Evolutionary conservation across 2,797 vertebrate genomes (phyloP).

Genomic region (Fundulus diaphanus): DNA sequence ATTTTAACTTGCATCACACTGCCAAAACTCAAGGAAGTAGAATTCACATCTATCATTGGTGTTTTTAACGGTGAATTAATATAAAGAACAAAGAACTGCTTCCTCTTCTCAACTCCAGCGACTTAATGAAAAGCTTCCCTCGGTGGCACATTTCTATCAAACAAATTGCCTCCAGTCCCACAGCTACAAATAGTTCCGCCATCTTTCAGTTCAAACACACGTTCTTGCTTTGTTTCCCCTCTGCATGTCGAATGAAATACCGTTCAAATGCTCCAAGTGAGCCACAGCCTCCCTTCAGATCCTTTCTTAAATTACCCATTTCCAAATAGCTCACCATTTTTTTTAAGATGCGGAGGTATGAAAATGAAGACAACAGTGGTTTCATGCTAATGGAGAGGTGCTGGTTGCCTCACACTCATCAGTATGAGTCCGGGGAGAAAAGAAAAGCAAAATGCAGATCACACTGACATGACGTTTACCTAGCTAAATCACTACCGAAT

Average conservation of each 20-base stretch:
- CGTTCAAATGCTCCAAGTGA: slow-evolving; percentile 49
- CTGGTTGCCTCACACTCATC: slow-evolving; percentile 35
- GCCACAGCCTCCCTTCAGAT: slow-evolving; percentile 41
- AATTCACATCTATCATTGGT: background rate
- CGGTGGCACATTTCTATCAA: slow-evolving; percentile 30
- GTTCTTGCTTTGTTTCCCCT: slow-evolving; percentile 20
- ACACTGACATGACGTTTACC: slow-evolving; percentile 2
- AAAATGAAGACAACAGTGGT: slow-evolving; percentile 29
- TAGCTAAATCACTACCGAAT: background rate
- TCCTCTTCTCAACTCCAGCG: background rate
- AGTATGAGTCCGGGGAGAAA: slow-evolving; percentile 25
- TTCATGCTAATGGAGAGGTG: slow-evolving; percentile 55
- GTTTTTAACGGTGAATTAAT: background rate
- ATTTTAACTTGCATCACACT: background rate
- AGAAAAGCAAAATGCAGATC: background rate
- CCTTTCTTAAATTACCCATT: slow-evolving; percentile 29
- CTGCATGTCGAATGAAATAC: slow-evolving; percentile 39
- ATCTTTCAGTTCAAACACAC: slow-evolving; percentile 20
- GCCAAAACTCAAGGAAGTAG: background rate
- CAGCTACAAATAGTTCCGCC: slow-evolving; percentile 47
- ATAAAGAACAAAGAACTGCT: background rate
- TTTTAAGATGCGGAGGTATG: slow-evolving; percentile 27
- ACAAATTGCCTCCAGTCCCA: slow-evolving; percentile 14
- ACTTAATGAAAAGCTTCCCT: slow-evolving; percentile 13
- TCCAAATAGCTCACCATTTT: slow-evolving; percentile 38